Evolutionary conservation across 2,797 vertebrate species (phyloP).

Genomic region (Loris lydekkerianus): DNA sequence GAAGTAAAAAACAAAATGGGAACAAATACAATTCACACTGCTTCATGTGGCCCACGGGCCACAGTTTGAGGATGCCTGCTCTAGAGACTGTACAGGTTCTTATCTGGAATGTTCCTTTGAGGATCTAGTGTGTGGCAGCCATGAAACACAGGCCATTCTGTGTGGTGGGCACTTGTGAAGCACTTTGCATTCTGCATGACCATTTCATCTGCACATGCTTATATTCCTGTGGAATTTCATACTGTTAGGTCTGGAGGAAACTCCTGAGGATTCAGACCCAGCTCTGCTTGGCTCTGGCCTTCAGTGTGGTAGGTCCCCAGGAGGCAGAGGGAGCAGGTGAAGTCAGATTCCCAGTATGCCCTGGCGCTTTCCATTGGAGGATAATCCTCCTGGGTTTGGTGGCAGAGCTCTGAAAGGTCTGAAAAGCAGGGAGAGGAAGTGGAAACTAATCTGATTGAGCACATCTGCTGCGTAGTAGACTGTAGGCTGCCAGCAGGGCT

Average conservation of each 20-base stretch:
- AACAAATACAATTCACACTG: too few relatives aligned
- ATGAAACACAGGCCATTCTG: neutral
- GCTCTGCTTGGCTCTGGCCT: neutral
- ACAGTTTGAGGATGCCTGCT: too few relatives aligned
- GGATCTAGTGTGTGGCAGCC: neutral
- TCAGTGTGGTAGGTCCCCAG: neutral
- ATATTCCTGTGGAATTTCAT: neutral
- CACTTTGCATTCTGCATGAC: neutral
- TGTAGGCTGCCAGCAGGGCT: neutral
- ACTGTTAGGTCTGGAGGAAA: neutral
- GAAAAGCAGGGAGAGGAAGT: conserved; percentile 1
- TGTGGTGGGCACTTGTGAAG: neutral
- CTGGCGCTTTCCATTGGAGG: neutral
- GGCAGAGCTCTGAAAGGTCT: conserved; percentile 18
- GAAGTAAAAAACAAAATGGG: too few relatives aligned
- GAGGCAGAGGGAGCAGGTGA: neutral
- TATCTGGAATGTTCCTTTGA: neutral
- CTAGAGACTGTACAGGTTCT: neutral
- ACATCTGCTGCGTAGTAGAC: neutral
- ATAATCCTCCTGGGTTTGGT: conserved; percentile 37
- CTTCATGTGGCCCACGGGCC: too few relatives aligned
- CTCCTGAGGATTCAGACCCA: neutral
- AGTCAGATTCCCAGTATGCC: neutral
- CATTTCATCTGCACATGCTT: neutral
- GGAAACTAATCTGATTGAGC: conserved; percentile 38